Conservation (phyloP, 2,113 vertebrate genomes). For the Accipiter cooperii region DNA sequence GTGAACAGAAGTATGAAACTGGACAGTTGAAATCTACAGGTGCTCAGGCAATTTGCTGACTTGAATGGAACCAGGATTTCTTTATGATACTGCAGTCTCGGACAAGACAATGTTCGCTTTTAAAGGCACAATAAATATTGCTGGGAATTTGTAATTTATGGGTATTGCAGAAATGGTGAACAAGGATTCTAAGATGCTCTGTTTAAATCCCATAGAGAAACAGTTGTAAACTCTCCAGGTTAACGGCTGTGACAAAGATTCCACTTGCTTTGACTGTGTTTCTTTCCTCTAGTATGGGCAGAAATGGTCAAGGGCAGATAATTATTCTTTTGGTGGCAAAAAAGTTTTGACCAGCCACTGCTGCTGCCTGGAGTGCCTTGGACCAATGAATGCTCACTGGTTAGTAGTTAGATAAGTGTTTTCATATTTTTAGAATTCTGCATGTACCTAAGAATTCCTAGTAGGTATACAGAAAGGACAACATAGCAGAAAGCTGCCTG, state of each 20-base stretch:
- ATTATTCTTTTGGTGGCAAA: background rate
- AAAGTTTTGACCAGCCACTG: background rate
- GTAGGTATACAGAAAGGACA: background rate
- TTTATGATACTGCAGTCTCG: background rate
- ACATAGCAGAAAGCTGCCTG: background rate
- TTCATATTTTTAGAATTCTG: background rate
- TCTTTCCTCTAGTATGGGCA: background rate
- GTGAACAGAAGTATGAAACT: background rate
- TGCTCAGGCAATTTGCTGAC: background rate
- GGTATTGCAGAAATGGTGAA: background rate
- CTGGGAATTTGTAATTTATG: background rate
- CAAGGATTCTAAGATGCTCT: background rate
- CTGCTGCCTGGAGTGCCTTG: background rate
- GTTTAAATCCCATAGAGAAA: background rate
- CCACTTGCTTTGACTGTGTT: background rate
- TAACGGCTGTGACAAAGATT: background rate
- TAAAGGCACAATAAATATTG: background rate
- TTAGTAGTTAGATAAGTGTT: background rate
- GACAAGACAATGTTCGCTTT: background rate
- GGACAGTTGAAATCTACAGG: background rate
- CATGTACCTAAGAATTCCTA: background rate
- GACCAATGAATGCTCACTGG: background rate
- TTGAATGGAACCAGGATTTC: background rate
- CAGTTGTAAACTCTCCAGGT: background rate
- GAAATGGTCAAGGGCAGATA: background rate